Base-by-base conservation (phyloP, 2,888 invertebrate species). In the Tachina lurida region DNA sequence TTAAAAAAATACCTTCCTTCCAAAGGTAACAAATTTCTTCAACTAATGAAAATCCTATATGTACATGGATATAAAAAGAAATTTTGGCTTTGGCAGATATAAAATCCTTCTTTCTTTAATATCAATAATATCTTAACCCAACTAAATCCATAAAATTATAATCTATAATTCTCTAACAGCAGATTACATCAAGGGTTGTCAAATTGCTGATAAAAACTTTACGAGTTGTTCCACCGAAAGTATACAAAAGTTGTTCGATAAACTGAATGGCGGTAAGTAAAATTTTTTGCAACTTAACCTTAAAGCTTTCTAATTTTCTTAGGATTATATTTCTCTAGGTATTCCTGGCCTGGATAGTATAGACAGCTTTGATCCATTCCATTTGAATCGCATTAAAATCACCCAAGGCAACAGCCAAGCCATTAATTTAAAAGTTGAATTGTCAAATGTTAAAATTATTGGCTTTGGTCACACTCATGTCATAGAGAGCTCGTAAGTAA, bases 361-460 rank as follows among this genome's bases (percentile, higher is more conserved):
- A 89, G 93, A 94, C 65, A 94, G 95, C 67, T 93, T 96, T 88
- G 96, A 96, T 92, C 96, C 96, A 2, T 92, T 96, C 81, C 94
- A 95, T 88, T 94, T 96, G 75, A 95, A 95, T 62, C 94, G 94
- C 92, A 95, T 96, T 89, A 94, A 95, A 92, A 95, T 96, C 89
- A 93, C 95, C 56, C 95, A 96, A 93, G 96, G 96, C 80, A 95
- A 95, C 75, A 92, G 90, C 78, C 95, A 96, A 54, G 96, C 96
- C 8, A 96, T 96, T 9, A 95, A 95, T 89, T 95, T 96, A 0
- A 96, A 96, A 90, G 95, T 96, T 52, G 95, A 96, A 45, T 92
- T 96, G 78, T 94, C 95, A 88, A 94, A 96, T 91, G 95, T 96
- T 52, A 94, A 94, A 47, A 95, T 96, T 17, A 93, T 94, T 45